Conservation (phyloP, 2,797 vertebrate species). For the Brachymystax lenok region DNA sequence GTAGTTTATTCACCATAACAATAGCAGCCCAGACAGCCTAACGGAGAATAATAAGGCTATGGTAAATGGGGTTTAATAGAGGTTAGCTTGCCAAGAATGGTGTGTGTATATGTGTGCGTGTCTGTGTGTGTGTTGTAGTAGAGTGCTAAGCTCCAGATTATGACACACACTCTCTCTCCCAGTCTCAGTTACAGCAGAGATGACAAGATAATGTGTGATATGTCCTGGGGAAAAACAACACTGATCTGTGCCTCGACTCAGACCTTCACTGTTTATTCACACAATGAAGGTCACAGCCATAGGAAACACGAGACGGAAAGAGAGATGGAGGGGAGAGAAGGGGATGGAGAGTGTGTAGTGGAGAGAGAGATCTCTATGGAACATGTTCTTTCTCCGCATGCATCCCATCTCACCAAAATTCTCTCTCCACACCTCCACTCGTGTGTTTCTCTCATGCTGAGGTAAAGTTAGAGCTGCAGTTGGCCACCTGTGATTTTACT, state of each 20-base stretch:
- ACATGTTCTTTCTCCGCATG: not conserved
- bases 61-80: constrained; percentile 8
- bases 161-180: not conserved
- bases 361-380: not conserved
- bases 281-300: not conserved
- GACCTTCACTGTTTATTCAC: not conserved
- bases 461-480: not conserved
- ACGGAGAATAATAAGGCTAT: not conserved
- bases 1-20: not conserved
- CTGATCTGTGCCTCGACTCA: not conserved
- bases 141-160: constrained; percentile 2
- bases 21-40: not conserved
- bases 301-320: not conserved
- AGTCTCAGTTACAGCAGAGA: constrained; percentile 10
- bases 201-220: constrained; percentile 11
- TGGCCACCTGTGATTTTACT: not conserved
- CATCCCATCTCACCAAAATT: not conserved
- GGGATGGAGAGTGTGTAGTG: not conserved
- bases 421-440: not conserved
- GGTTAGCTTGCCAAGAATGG: not conserved
- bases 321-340: not conserved
- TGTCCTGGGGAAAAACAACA: constrained; percentile 3
- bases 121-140: not conserved
- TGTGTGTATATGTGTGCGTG: not conserved
- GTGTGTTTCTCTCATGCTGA: not conserved